Conservation (phyloP, 2,888 invertebrate genomes). For the Omphaloscelis lunosa region DNA sequence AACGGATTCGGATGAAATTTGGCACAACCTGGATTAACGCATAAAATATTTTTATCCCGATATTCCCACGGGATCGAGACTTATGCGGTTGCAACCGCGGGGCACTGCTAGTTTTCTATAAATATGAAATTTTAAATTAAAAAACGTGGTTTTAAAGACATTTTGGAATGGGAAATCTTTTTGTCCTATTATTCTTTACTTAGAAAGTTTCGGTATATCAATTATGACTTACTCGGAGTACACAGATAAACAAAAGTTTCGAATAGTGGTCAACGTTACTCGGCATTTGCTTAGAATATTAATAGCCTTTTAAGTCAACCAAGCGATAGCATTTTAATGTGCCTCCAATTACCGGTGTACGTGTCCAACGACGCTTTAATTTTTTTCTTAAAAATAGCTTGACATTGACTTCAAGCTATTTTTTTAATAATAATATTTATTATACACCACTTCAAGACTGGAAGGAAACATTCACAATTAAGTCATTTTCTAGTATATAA, state of each 20-base stretch:
- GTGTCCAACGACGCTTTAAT: slow-evolving; percentile 57
- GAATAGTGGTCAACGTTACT: slow-evolving; percentile 32
- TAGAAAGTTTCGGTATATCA: not conserved
- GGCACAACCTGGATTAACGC: too few relatives aligned
- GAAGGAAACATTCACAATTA: too few relatives aligned
- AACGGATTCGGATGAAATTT: too few relatives aligned
- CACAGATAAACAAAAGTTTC: slow-evolving; percentile 15
- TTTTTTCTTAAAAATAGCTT: slow-evolving; percentile 43
- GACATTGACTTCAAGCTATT: slow-evolving; percentile 3
- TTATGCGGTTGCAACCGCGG: too few relatives aligned
- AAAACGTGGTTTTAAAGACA: not conserved
- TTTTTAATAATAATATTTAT: slow-evolving; percentile 2
- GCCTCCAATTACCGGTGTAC: slow-evolving; percentile 68
- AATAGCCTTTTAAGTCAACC: slow-evolving; percentile 75
- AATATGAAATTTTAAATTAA: too few relatives aligned
- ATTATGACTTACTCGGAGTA: not conserved
- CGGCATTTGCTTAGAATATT: slow-evolving; percentile 73
- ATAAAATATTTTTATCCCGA: too few relatives aligned
- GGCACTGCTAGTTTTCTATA: too few relatives aligned
- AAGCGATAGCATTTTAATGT: slow-evolving; percentile 71
- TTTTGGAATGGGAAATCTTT: not conserved
- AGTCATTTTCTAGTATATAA: not conserved
- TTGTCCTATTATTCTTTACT: not conserved
- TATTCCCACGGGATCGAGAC: too few relatives aligned
- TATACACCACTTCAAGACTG: not conserved